These are phyloP conservation scores for Drosophila lacicola DNA, from an alignment of 2,888 invertebrate species.

Conservation along the genomic window DNA sequence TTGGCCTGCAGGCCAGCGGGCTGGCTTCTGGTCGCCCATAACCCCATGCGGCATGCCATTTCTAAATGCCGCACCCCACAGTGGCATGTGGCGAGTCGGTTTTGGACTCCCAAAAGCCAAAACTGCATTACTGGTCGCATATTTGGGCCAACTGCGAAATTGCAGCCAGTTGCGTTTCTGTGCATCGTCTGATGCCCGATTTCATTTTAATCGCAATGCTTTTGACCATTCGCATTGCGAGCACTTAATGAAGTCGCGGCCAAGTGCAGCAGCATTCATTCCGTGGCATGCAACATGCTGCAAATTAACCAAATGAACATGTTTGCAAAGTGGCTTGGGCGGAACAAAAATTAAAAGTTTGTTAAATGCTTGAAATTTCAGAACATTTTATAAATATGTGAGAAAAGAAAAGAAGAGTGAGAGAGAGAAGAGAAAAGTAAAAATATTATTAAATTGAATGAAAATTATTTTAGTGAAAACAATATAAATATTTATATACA, in stretches of 20 bases:
- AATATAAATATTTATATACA: no score
- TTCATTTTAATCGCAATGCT: constrained; percentile 55
- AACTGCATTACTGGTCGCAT: constrained; percentile 40
- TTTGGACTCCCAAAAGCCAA: constrained; percentile 6
- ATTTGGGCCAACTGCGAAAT: constrained; percentile 42
- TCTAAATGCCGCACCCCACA: not conserved
- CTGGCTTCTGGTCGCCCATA: not conserved
- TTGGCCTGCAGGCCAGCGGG: not conserved
- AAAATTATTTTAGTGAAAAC: no score
- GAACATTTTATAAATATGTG: no score
- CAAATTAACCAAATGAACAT: not conserved
- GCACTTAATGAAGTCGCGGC: constrained; percentile 57
- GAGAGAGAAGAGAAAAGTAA: no score
- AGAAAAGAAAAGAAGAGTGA: no score
- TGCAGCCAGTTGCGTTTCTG: constrained; percentile 15
- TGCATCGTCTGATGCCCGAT: constrained; percentile 32
- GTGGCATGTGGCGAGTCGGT: not conserved
- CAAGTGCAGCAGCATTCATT: constrained; percentile 15
- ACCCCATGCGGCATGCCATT: not conserved
- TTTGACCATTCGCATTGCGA: constrained; percentile 38
- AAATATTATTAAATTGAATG: no score
- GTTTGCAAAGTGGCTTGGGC: not conserved
- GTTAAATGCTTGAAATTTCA: not conserved
- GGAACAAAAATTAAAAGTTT: no score
- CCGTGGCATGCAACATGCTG: constrained; percentile 23